Percentiles rank a stretch among this genome's conserved stretches.
phyloP scores from a whole-genome alignment of 1,140 invertebrate genomes.

The Tenebrio molitor region DNA sequence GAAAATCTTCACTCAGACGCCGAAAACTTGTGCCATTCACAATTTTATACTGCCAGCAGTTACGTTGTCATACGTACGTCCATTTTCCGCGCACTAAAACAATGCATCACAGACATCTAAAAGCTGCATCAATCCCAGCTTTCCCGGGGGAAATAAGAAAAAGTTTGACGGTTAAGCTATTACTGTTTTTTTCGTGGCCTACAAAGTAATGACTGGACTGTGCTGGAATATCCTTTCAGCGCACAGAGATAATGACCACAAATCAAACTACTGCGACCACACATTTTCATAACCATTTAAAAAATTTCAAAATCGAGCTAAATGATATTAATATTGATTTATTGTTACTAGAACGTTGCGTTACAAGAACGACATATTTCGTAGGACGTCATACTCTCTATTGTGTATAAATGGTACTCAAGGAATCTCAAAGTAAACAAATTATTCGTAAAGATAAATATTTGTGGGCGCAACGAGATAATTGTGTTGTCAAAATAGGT shows the following conservation, averaged over 20 bases:
- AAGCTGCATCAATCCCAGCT: slow-evolving; percentile 18
- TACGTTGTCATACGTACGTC: slow-evolving; percentile 23
- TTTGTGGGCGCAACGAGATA: slow-evolving; percentile 12
- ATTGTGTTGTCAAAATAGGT: slow-evolving; percentile 30
- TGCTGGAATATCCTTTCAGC: not conserved
- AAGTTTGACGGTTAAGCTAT: slow-evolving; percentile 5
- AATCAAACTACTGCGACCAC: not conserved
- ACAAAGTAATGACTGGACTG: not conserved
- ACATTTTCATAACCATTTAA: not conserved
- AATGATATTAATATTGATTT: no score
- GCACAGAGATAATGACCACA: no score
- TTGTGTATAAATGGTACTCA: not conserved
- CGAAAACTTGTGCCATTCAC: not conserved
- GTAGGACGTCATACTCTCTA: not conserved
- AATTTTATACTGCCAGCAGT: slow-evolving; percentile 3
- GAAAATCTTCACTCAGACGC: slow-evolving; percentile 1
- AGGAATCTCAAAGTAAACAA: slow-evolving; percentile 23
- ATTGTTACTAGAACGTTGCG: not conserved
- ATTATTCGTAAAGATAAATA: slow-evolving; percentile 9
- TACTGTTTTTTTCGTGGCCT: not conserved
- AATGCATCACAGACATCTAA: slow-evolving; percentile 26
- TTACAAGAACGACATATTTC: no score
- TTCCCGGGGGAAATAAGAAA: slow-evolving; percentile 29
- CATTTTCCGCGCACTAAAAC: slow-evolving; percentile 31
- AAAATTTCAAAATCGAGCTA: no score